Evolutionary conservation across 2,888 invertebrate genomes (phyloP), one percentile per base, ranked within the genome.

Genomic region (Iphiclides podalirius): DNA sequence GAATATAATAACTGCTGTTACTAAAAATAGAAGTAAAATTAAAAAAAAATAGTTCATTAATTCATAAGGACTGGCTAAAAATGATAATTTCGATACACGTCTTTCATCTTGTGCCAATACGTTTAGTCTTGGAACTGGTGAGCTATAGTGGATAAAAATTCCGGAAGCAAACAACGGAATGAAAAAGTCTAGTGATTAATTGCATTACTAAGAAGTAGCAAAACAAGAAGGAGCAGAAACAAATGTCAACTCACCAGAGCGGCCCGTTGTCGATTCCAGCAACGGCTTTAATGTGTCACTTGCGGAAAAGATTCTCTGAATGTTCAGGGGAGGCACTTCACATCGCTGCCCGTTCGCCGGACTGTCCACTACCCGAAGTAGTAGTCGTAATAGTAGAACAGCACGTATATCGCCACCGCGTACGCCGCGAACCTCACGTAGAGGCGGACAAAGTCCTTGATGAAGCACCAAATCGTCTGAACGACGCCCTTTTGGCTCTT

Each of bases 331-430:
- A 53, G 36, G 58, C 66, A 69, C 68, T 70, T 81, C 82, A 83
- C 83, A 81, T 81, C 59, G 57, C 72, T 57, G 58, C 62, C n/a
- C n/a, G n/a, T n/a, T n/a, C n/a, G n/a, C n/a, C n/a, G n/a, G 52
- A 44, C 40, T 56, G 50, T 34, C 36, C 45, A 55, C 55, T 66
- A 79, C 15, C 77, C 78, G 58, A 85, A 76, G 67, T 82, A 87
- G 57, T 79, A 78, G 53, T 87, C 87, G 62, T 82, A 87, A 54
- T 78, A 79, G 57, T 83, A 85, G 55, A 87, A 85, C 6, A 86
- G 14, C 0, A 79, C 57, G 55, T 83, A 88, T 23, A 88, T 76
- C 0, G 70, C 66, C 31, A 88, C 35, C 1, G 88, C 87, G 56
- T 86, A 86, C 0, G 81, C 47, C 0, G 79, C 75, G 38, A 88